phyloP scores from a whole-genome alignment of 2,113 vertebrate genomes.

The Calidris pugnax region DNA sequence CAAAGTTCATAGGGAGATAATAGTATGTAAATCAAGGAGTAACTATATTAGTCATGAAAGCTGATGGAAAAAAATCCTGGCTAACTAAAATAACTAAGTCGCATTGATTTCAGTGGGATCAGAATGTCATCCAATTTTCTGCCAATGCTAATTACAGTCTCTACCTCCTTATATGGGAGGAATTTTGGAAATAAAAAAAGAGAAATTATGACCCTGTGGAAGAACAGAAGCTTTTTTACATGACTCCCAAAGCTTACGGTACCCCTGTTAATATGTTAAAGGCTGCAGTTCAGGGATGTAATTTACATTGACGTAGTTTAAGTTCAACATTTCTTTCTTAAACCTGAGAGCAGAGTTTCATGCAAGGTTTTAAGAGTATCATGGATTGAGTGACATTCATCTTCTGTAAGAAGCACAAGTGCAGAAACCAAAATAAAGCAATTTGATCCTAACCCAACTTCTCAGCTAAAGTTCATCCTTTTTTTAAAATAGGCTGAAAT shows the following conservation, averaged over 20 bases:
- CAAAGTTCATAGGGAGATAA: conserved; percentile 45
- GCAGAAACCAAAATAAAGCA: not conserved
- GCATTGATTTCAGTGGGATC: not conserved
- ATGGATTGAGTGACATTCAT: not conserved
- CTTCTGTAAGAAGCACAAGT: not conserved
- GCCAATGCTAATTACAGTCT: not conserved
- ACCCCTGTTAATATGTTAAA: not conserved
- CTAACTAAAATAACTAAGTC: conserved; percentile 29
- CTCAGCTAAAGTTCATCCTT: not conserved
- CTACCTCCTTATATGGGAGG: not conserved
- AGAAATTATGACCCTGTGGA: not conserved
- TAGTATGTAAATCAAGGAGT: conserved; percentile 51
- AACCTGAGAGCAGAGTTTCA: not conserved
- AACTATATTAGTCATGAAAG: conserved; percentile 20
- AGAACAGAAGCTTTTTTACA: not conserved
- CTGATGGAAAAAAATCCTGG: not conserved
- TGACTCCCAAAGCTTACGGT: not conserved
- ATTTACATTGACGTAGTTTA: not conserved
- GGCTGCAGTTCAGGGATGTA: not conserved
- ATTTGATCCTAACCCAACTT: not conserved
- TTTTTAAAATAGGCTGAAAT: not conserved
- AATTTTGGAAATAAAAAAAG: not conserved
- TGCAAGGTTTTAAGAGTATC: not conserved
- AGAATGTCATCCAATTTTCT: not conserved
- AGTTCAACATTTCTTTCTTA: not conserved